phyloP scores from a whole-genome alignment of 2,888 invertebrate genomes.

The Labia minor region DNA sequence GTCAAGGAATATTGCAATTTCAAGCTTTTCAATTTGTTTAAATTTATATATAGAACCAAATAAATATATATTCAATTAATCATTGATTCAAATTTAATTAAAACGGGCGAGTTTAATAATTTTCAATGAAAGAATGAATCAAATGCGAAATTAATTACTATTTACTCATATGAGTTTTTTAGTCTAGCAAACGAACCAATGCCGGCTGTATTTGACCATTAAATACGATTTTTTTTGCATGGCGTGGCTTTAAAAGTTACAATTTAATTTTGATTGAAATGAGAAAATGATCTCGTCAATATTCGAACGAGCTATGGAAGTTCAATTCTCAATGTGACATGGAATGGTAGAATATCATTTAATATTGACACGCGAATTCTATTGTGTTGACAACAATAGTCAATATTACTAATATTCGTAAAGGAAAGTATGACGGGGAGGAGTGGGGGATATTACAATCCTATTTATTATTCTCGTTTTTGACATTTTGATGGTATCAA shows the following conservation, averaged over 20 bases:
- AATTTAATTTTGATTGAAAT: conserved; percentile 13
- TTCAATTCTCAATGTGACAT: background rate
- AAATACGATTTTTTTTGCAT: background rate
- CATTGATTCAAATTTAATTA: conserved; percentile 13
- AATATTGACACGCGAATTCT: background rate
- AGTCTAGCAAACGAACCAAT: background rate
- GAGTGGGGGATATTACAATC: too few species aligned
- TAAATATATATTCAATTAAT: background rate
- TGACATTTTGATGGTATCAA: too few species aligned
- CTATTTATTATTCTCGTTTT: too few species aligned
- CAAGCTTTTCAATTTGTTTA: too few species aligned
- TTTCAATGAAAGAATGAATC: background rate
- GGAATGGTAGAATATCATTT: background rate
- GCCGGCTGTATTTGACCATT: background rate
- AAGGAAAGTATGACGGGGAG: too few species aligned
- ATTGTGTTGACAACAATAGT: background rate
- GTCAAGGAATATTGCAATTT: too few species aligned
- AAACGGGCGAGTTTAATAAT: background rate
- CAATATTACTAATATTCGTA: background rate
- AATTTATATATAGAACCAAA: background rate
- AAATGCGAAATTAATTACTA: conserved; percentile 13
- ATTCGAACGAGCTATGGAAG: background rate
- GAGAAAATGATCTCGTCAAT: background rate
- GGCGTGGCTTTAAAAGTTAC: background rate
- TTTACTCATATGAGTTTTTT: background rate